Conservation (phyloP, 2,888 invertebrate species). For the Andrena haemorrhoa region DNA sequence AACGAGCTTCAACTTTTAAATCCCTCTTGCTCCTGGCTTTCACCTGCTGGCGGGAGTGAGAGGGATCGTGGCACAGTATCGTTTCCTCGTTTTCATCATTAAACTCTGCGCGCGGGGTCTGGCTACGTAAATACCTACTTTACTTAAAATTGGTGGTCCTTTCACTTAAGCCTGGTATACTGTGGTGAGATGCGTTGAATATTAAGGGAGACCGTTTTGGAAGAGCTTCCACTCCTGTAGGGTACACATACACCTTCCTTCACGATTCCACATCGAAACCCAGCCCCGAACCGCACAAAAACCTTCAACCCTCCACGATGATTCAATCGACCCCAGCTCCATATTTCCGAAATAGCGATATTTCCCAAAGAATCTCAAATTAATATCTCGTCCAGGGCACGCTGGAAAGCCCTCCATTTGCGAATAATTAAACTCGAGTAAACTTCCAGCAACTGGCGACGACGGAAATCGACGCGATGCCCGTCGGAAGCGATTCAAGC, state of each 20-base stretch:
- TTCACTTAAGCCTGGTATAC: too few species aligned
- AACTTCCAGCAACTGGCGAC: neutral
- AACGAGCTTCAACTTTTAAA: constrained; percentile 39
- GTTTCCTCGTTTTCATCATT: neutral
- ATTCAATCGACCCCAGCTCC: neutral
- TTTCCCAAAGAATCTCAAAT: constrained; percentile 11
- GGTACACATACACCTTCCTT: too few species aligned
- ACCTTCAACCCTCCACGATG: neutral
- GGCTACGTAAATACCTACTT: too few species aligned
- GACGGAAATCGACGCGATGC: constrained; percentile 6
- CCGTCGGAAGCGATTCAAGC: constrained; percentile 27
- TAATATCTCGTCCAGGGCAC: neutral
- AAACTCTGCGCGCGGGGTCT: too few species aligned
- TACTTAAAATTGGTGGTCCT: too few species aligned
- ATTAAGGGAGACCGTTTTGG: too few species aligned
- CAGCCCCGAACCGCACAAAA: neutral
- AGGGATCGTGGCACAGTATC: neutral
- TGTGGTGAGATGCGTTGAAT: too few species aligned
- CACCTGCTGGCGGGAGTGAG: neutral
- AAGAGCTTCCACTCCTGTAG: too few species aligned
- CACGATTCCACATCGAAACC: too few species aligned
- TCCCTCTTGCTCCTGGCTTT: constrained; percentile 14
- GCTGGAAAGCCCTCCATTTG: neutral
- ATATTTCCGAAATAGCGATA: neutral
- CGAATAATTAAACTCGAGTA: constrained; percentile 37